Percentiles rank a stretch among this genome's conserved stretches.
Conservation (phyloP, 2,113 vertebrate species). For the Oreochromis spilurus region DNA sequence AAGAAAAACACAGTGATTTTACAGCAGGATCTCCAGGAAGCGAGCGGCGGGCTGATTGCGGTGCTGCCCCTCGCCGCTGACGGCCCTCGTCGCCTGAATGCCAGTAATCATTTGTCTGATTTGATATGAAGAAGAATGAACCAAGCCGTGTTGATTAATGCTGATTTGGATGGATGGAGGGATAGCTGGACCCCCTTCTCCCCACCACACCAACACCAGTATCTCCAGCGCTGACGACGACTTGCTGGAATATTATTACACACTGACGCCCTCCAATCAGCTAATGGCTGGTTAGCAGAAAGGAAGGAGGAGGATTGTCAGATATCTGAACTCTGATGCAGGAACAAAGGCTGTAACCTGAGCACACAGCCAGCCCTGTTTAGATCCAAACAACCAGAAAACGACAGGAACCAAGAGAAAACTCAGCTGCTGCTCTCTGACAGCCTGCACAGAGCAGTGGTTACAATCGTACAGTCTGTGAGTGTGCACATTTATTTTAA, state of each 20-base stretch:
- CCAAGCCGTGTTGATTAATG: constrained; percentile 89
- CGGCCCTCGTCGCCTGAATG: constrained; percentile 88
- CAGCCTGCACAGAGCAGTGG: neutral
- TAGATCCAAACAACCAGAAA: constrained; percentile 15
- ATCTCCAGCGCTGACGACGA: constrained; percentile 45
- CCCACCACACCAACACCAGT: neutral
- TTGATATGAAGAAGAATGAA: constrained; percentile 77
- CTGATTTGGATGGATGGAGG: constrained; percentile 80
- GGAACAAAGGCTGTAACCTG: neutral
- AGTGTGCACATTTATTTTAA: neutral
- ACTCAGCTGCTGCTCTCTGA: neutral
- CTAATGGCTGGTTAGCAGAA: constrained; percentile 82
- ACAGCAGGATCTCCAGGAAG: constrained; percentile 27
- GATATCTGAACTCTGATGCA: neutral
- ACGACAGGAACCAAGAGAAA: neutral
- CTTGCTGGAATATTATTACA: constrained; percentile 85
- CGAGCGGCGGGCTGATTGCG: constrained; percentile 53
- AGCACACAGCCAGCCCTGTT: neutral
- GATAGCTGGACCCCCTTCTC: neutral
- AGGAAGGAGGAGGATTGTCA: constrained; percentile 24
- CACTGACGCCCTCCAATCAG: constrained; percentile 83
- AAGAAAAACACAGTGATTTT: constrained; percentile 54
- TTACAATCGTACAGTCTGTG: neutral
- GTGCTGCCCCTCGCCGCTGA: constrained; percentile 57
- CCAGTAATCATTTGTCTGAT: constrained; percentile 79